These are phyloP conservation scores for Ondatra zibethicus DNA, from an alignment of 2,113 vertebrate species.

Conservation along the genomic window DNA sequence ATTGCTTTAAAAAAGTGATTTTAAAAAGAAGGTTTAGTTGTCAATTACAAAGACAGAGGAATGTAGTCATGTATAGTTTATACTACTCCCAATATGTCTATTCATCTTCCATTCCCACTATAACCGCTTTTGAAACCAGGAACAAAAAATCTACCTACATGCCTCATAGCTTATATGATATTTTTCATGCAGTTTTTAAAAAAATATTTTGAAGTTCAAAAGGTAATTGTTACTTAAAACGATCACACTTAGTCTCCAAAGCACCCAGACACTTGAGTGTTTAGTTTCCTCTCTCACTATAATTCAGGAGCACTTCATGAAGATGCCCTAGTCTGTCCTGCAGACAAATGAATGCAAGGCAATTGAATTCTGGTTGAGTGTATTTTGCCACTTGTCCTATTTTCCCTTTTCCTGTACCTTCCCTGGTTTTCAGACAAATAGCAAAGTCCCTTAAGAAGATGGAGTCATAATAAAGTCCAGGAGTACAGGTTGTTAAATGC, in stretches of 20 bases:
- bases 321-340: background rate
- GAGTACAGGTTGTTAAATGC: background rate
- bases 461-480: background rate
- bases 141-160: background rate
- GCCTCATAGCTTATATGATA: background rate
- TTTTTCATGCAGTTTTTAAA: background rate
- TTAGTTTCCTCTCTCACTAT: background rate
- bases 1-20: background rate
- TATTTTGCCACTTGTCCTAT: background rate
- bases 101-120: background rate
- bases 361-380: background rate
- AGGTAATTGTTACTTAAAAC: background rate
- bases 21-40: background rate
- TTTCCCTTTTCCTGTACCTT: background rate
- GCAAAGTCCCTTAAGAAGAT: background rate
- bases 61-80: background rate
- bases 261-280: background rate
- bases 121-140: background rate
- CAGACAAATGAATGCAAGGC: fast-evolving
- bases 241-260: background rate
- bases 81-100: background rate
- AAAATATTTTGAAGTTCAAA: background rate
- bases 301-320: background rate
- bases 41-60: background rate
- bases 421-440: background rate